These are phyloP conservation scores for Barnardius zonarius DNA, from an alignment of 2,113 vertebrate species.

Conservation along the genomic window DNA sequence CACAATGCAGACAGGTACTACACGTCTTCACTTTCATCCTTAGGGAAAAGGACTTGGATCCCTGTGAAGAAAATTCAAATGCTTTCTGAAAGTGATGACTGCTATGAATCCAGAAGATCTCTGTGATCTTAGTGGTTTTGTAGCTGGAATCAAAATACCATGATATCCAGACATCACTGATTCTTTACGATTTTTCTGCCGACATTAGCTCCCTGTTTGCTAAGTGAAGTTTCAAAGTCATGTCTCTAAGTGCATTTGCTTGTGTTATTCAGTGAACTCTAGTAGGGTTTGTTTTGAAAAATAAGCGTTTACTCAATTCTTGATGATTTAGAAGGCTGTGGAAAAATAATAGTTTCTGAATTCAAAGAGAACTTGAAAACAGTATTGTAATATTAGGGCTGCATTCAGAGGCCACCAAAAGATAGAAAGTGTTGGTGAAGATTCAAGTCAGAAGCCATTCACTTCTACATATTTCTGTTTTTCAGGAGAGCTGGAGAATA, in stretches of 20 bases:
- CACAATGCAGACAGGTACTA: not conserved
- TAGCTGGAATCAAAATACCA: not conserved
- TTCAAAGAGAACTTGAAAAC: not conserved
- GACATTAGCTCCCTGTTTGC: not conserved
- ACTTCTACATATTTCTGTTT: not conserved
- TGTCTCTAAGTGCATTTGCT: not conserved
- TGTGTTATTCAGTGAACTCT: not conserved
- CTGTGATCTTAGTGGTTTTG: not conserved
- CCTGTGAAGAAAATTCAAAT: not conserved
- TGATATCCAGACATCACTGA: not conserved
- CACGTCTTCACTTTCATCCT: not conserved
- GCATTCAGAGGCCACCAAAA: not conserved
- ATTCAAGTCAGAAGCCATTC: not conserved
- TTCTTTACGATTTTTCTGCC: not conserved
- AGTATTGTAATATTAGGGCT: not conserved
- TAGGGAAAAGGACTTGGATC: not conserved
- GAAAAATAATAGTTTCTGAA: not conserved
- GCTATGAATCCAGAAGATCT: not conserved
- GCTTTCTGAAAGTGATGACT: not conserved
- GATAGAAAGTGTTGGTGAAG: not conserved
- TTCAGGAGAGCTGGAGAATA: not conserved
- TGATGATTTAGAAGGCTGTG: not conserved
- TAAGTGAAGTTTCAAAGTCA: not conserved
- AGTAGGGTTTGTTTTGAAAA: not conserved
- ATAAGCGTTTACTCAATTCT: not conserved